phyloP scores from a whole-genome alignment of 2,797 vertebrate species.

The Echeneis naucrates region DNA sequence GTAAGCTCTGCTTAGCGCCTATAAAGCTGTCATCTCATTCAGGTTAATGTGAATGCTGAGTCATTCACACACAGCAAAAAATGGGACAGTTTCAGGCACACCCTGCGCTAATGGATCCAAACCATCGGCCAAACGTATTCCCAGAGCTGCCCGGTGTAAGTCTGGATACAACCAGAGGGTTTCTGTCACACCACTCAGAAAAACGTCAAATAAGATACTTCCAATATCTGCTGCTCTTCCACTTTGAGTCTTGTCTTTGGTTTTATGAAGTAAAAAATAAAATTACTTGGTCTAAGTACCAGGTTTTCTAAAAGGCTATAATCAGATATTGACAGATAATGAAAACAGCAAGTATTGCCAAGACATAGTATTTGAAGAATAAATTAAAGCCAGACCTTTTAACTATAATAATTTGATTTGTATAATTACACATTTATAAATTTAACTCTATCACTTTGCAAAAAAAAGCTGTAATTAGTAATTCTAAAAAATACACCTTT shows the following conservation, averaged over 20 bases:
- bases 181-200: constrained; percentile 27
- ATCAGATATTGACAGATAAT: constrained; percentile 30
- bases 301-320: constrained; percentile 15
- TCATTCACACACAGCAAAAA: constrained; percentile 63
- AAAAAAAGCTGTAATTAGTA: not conserved
- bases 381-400: constrained; percentile 12
- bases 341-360: not conserved
- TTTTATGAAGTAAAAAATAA: constrained; percentile 9
- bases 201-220: not conserved
- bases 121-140: constrained; percentile 42
- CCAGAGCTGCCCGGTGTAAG: constrained; percentile 8
- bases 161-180: constrained; percentile 24
- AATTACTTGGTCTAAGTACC: constrained; percentile 3
- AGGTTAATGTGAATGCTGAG: constrained; percentile 65
- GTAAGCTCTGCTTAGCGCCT: constrained; percentile 45
- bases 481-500: not conserved
- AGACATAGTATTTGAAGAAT: not conserved
- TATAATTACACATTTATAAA: not conserved
- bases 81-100: constrained; percentile 62
- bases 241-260: not conserved
- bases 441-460: not conserved
- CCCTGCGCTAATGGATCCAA: constrained; percentile 58
- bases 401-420: constrained; percentile 10
- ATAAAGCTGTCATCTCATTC: constrained; percentile 73
- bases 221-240: not conserved